Percentiles rank a stretch among this genome's conserved stretches.
Evolutionary conservation across 2,113 vertebrate genomes (phyloP).

Genomic region (Epinephelus lanceolatus): DNA sequence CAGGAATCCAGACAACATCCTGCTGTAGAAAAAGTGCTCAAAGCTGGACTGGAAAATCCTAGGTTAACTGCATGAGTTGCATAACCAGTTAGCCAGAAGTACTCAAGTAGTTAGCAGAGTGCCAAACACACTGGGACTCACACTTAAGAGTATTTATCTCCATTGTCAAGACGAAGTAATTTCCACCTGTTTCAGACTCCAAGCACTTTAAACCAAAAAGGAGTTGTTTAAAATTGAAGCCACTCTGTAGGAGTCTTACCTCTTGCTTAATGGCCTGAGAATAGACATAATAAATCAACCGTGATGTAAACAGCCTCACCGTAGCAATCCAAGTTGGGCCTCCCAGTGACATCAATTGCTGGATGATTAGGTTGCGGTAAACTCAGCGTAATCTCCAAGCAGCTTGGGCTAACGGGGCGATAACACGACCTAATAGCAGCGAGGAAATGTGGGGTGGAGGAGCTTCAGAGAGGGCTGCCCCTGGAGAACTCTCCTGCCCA

Average conservation of each 20-base stretch:
- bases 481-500: constrained; percentile 8
- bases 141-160: constrained; percentile 21
- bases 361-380: constrained; percentile 51
- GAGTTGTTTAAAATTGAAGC: constrained; percentile 50
- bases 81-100: neutral
- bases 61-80: neutral
- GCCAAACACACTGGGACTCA: neutral
- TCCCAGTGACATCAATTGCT: constrained; percentile 43
- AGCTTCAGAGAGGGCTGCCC: constrained; percentile 50
- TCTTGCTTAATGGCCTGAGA: constrained; percentile 47
- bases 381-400: constrained; percentile 49
- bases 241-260: constrained; percentile 19
- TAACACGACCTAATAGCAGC: constrained; percentile 37
- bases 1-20: neutral
- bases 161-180: constrained; percentile 20
- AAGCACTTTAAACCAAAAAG: constrained; percentile 34
- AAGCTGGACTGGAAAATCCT: neutral
- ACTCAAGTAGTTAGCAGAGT: neutral
- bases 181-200: constrained; percentile 7
- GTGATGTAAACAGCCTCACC: constrained; percentile 39
- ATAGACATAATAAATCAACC: constrained; percentile 62
- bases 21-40: neutral
- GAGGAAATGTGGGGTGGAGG: constrained; percentile 17
- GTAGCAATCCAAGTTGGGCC: constrained; percentile 18
- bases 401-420: constrained; percentile 26